Base-by-base conservation (phyloP, 2,113 vertebrate species). In the Podocnemis expansa region DNA sequence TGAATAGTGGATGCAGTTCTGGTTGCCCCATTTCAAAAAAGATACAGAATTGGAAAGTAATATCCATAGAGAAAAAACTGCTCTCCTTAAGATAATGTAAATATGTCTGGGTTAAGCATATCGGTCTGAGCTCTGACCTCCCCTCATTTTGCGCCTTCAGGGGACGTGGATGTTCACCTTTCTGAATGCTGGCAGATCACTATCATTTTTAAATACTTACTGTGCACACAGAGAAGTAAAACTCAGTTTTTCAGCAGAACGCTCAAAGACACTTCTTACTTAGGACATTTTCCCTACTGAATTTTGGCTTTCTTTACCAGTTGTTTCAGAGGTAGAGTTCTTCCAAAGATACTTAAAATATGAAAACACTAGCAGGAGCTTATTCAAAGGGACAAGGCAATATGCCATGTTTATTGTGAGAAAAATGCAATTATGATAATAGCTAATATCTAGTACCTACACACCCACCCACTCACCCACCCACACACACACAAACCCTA, bases 101-200 rank as follows among this genome's bases (percentile, higher is more conserved):
- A 49, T 54, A 5, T 49, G 11, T 51, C 19, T 67, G 34, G 17
- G 9, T 67, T 67, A 67, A 21, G 63, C 17, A n/a, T 16, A 45
- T 17, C 63, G 1, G 58, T 92, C 84, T 92, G 82, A 93, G 84
- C 47, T 56, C 80, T 87, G 82, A 67, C 56, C 47, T 47, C 80
- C 89, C 10, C 89, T 90, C 93, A 87, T 84, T 84, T 67, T 4
- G 82, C 54, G 84, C 31, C 17, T 87, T 91, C 87, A 38, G 78
- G 85, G 58, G 34, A n/a, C n/a, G 13, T 0, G 24, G 88, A 70
- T 80, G 85, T 92, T n/a, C n/a, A 31, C 24, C 27, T 91, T 56
- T 82, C 31, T 52, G 80, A 67, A 76, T 93, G 86, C 80, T 85
- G 54, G 80, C 92, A 91, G 91, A 94, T 84, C 56, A 78, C 55